Percentiles rank a stretch among this genome's conserved stretches.
Conservation (phyloP, 2,888 invertebrate genomes). For the Xestia xanthographa region DNA sequence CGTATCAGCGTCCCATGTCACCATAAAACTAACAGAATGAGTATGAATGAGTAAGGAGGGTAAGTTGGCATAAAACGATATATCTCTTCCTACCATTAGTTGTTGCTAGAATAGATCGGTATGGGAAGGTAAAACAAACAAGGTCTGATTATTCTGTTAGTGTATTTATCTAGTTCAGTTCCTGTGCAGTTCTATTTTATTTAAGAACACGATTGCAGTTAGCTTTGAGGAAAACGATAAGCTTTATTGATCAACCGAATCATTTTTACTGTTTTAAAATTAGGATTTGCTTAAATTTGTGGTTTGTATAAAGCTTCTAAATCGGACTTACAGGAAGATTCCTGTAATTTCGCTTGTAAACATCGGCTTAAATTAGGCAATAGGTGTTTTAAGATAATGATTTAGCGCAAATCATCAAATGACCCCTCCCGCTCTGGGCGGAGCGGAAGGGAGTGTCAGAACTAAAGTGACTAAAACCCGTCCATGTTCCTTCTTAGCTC, state of each 20-base stretch:
- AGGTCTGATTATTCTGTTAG: not conserved
- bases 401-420: not conserved
- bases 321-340: too few species aligned
- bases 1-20: too few species aligned
- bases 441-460: too few species aligned
- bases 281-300: not conserved
- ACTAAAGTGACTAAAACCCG: too few species aligned
- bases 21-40: not conserved
- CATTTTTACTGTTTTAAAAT: not conserved
- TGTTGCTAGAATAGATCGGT: not conserved
- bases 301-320: not conserved
- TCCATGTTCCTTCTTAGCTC: too few species aligned
- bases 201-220: conserved; percentile 3
- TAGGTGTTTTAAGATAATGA: not conserved
- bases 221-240: conserved; percentile 22
- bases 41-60: not conserved
- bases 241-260: not conserved
- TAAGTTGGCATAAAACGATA: not conserved
- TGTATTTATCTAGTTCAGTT: not conserved
- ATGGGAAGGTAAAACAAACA: not conserved
- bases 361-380: not conserved
- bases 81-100: not conserved
- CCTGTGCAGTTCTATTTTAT: conserved; percentile 7
- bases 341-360: not conserved
- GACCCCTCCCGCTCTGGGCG: too few species aligned